Base-by-base conservation (phyloP, 2,797 vertebrate genomes). In the Gadopsis marmoratus region DNA sequence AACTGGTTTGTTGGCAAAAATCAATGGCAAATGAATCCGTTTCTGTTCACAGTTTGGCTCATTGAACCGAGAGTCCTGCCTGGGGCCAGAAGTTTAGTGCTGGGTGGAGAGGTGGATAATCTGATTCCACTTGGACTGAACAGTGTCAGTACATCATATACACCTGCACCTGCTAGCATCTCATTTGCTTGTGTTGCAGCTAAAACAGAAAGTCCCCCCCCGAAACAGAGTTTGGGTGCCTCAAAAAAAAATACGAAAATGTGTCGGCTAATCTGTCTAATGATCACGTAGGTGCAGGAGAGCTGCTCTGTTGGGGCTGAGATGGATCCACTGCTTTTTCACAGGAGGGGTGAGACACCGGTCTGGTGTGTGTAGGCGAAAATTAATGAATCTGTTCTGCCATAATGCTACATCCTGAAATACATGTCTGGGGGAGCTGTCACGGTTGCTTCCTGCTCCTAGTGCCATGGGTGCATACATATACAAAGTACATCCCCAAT, bases 31-130 rank as follows among this genome's bases (percentile, higher is more conserved):
- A 80, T 75, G 13, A 85, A 76, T 76, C 51, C 7, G 66, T 67
- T 75, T 83, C 62, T 84, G 68, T 84, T 83, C 73, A 81, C 74
- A 79, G 59, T 82, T 81, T 71, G 79, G 72, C 72, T 86, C 64
- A 73, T 37, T 83, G 79, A 84, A 47, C 79, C 58, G 81, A 66
- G 55, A 78, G 71, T 60, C 26, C 41, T 71, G 74, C 74, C 69
- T 43, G 35, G 1, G 79, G 87, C 59, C 61, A 59, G 26, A 81
- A 5, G 60, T 81, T 74, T 74, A 80, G 58, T 66, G 54, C 58
- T 29, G 41, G n/a, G 17, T 45, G 78, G 74, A 43, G 47, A 65
- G 54, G 17, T 16, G 54, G 51, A 72, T 69, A 68, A 67, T 68
- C 33, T 23, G 59, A 70, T 55, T 65, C 17, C 13, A 48, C 53